These are phyloP conservation scores for Drosophila mettleri DNA, from an alignment of 2,888 invertebrate genomes.

Conservation along the genomic window DNA sequence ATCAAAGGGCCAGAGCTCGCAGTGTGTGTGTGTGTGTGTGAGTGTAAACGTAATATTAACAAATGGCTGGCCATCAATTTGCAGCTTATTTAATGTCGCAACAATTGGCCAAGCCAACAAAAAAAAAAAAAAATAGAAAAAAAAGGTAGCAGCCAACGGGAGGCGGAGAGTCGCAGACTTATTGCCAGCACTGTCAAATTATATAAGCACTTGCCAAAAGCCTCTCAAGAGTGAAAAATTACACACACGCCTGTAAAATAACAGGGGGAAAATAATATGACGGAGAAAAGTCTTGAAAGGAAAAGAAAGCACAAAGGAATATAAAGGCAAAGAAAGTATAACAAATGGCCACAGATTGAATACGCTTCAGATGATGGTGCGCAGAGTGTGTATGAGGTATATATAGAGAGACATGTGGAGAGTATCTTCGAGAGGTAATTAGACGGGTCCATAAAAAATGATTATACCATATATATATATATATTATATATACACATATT, in stretches of 20 bases:
- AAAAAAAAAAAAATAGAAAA: not conserved
- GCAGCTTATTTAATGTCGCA: conserved; percentile 73
- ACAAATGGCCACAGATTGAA: not conserved
- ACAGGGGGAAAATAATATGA: conserved; percentile 1
- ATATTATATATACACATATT: no score
- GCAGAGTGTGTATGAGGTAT: not conserved
- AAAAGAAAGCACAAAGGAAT: not conserved
- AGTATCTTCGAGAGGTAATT: no score
- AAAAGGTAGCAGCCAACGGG: not conserved
- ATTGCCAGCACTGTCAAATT: conserved; percentile 69
- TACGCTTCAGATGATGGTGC: not conserved
- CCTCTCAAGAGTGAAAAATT: conserved; percentile 56
- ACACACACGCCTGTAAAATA: conserved; percentile 40
- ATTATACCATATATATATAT: no score
- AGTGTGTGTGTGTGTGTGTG: conserved; percentile 3
- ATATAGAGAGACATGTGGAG: not conserved
- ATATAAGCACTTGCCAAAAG: conserved; percentile 59
- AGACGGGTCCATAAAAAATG: no score
- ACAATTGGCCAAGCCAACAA: conserved; percentile 53
- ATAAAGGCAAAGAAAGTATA: not conserved
- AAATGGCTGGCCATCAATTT: conserved; percentile 79
- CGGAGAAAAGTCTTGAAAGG: conserved; percentile 2
- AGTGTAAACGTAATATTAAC: conserved; percentile 66
- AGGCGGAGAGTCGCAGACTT: conserved; percentile 39
- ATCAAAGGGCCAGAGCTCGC: conserved; percentile 68